phyloP scores from a whole-genome alignment of 2,113 vertebrate species.

The Tyrannus savana region DNA sequence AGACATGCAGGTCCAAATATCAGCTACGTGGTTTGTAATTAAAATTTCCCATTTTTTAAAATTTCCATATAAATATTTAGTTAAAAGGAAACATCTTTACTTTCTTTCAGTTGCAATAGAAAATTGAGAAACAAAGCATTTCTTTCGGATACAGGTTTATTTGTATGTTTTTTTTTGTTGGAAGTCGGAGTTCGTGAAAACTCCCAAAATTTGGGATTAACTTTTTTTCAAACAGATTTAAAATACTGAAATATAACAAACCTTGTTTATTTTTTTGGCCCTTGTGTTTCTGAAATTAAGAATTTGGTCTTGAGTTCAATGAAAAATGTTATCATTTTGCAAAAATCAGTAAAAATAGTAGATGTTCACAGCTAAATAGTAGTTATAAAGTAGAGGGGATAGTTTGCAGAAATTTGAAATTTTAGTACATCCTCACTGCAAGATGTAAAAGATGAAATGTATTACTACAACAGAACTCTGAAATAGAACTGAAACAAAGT shows the following conservation, averaged over 20 bases:
- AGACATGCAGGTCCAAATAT: neutral
- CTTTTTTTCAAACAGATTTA: neutral
- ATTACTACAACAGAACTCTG: neutral
- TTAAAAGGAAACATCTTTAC: neutral
- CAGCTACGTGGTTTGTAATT: neutral
- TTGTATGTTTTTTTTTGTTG: neutral
- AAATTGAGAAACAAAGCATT: neutral
- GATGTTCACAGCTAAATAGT: neutral
- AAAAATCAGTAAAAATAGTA: neutral
- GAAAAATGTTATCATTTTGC: neutral
- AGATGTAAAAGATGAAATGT: neutral
- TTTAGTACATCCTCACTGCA: neutral
- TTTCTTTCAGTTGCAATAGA: neutral
- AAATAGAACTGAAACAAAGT: neutral
- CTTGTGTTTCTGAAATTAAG: neutral
- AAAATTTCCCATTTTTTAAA: neutral
- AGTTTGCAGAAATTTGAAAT: neutral
- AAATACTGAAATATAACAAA: neutral
- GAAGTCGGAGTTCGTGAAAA: neutral
- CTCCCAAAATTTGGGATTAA: neutral
- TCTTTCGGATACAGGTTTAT: neutral
- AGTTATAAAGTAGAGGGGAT: neutral
- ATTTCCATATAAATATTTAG: neutral
- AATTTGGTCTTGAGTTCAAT: neutral
- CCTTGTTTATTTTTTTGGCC: neutral